Evolutionary conservation across 2,113 vertebrate species (phyloP).

Genomic region (Cavia aperea): DNA sequence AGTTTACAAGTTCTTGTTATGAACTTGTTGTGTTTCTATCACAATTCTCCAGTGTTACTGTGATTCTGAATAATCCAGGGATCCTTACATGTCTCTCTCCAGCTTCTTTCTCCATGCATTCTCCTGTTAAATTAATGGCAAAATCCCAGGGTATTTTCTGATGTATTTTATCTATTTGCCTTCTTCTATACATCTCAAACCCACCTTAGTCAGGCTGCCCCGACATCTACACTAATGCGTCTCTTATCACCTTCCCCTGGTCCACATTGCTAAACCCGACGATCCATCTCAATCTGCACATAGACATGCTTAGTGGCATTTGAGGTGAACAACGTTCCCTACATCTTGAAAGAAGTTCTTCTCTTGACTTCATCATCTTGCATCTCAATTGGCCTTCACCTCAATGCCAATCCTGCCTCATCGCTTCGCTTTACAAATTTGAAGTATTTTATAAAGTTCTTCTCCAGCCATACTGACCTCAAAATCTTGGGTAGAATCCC

Average conservation of each 20-base stretch:
- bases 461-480: not conserved
- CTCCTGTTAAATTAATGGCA: not conserved
- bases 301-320: not conserved
- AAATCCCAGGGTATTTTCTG: not conserved
- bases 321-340: not conserved
- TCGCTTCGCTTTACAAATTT: not conserved
- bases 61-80: not conserved
- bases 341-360: not conserved
- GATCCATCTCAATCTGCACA: not conserved
- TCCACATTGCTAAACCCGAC: not conserved
- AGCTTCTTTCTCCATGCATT: not conserved
- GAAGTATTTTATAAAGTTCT: not conserved
- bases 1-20: not conserved
- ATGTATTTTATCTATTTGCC: not conserved
- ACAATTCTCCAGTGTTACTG: not conserved
- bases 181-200: not conserved
- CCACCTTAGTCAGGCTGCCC: not conserved
- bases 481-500: conserved; percentile 16
- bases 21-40: not conserved
- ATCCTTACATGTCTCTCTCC: not conserved
- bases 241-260: not conserved
- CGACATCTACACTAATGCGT: not conserved
- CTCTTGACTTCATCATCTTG: not conserved
- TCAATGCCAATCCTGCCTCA: not conserved
- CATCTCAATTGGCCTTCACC: not conserved